Base-by-base conservation (phyloP, 2,113 vertebrate species). In the Colinus virginianus region DNA sequence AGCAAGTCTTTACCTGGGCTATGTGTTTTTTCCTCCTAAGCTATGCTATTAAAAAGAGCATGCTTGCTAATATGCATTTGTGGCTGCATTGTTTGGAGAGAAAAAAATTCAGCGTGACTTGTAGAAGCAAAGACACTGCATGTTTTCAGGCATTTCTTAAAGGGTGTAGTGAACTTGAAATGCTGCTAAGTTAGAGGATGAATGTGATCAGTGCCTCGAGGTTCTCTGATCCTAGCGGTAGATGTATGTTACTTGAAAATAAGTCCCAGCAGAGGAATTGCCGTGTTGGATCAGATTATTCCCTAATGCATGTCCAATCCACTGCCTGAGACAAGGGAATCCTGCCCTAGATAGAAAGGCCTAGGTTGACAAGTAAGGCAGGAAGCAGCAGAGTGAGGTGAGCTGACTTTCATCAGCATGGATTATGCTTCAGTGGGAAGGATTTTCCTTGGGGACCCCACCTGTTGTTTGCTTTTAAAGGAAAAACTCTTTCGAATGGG, bases 141-240 rank as follows among this genome's bases (percentile, higher is more conserved):
- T 56, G 6, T 71, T 90, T 94, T 46, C 61, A 59, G 71, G 23
- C 13, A 7, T 51, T 63, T 93, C 53, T 61, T 91, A 94, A 90
- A 91, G 90, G 88, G 58, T 79, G 87, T 28, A 34, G 87, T 74
- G 85, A 90, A 86, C 85, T 83, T 83, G 79, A 93, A 95, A 88
- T 86, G 64, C 87, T 91, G 76, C 66, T 43, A 64, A 93, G 88
- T 82, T 90, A 79, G 87, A 94, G 94, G 93, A 85, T 94, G 66
- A 86, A 74, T 83, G 93, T 85, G 85, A 2, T 90, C 74, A 94
- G 49, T 89, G 91, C 88, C 88, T 83, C 59, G 21, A 85, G 92
- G 71, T 77, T 87, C 76, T 92, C 71, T 77, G 40, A 76, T 77
- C 40, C 87, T 56, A 42, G n/a, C 62, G n/a, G 0, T 83, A 92